Evolutionary conservation across 2,888 invertebrate species (phyloP), one percentile per base, ranked within the genome.

Genomic region (Phortica magna): DNA sequence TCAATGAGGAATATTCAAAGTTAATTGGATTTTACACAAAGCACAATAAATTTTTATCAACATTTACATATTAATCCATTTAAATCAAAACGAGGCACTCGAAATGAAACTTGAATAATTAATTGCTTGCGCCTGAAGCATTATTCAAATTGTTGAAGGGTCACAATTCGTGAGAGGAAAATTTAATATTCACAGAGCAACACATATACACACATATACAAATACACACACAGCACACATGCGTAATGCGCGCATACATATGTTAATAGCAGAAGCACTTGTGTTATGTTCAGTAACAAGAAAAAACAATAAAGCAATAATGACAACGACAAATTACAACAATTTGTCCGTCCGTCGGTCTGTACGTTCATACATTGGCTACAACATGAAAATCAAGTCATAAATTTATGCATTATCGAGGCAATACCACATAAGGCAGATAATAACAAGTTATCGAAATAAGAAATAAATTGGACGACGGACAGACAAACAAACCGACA

Each of bases 391-490:
- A 68, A 75, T 73, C 48, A 43, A 74, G 68, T 74, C 68, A 73
- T 77, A 70, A 77, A 74, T 76, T 64, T 31, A 41, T 61, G 61
- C 55, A 73, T 73, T 78, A 77, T 76, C 74, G 53, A 70, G 43
- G 57, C 31, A 17, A 73, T 19, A 65, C 65, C 31, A 65, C 65
- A 65, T 19, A 65, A 65, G 41, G 39, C n/a, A 59, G 19, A 59
- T 59, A 59, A 59, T 17, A 59, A 59, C 59, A 17, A 59, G 48
- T 48, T 79, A 82, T 80, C 80, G 79, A 76, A 79, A 73, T 74
- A 77, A 75, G 31, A 78, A 78, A 82, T 77, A 79, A 79, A 82
- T 78, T 74, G 68, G 57, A 22, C 57, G 41, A 75, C 53, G 43
- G 75, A 75, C 72, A 61, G 65, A 64, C 55, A 19, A 65, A 67